Evolutionary conservation across 2,888 invertebrate genomes (phyloP).

Genomic region (Xanthorhoe spadicearia): DNA sequence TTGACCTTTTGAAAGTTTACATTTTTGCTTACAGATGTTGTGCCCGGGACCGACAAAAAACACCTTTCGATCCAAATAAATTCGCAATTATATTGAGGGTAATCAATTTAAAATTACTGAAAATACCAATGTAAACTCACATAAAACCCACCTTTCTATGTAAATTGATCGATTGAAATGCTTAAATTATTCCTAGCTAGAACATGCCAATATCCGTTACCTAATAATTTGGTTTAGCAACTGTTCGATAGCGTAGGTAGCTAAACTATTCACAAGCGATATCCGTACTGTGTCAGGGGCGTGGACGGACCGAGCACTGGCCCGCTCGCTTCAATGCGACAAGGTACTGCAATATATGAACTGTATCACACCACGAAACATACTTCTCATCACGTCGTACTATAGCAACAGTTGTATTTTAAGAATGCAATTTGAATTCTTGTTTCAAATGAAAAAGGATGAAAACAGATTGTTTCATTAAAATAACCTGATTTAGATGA

Average conservation of each 20-base stretch:
- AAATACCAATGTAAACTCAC: background rate
- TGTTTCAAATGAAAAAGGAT: background rate
- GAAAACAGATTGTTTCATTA: no score
- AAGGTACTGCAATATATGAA: slow-evolving; percentile 5
- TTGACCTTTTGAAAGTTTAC: no score
- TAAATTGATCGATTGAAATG: slow-evolving; percentile 1
- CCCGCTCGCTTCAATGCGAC: slow-evolving; percentile 7
- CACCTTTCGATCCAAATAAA: no score
- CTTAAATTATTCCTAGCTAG: slow-evolving; percentile 41
- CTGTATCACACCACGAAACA: background rate
- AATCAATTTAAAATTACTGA: no score
- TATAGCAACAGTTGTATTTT: background rate
- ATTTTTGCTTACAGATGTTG: no score
- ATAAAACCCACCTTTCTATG: background rate
- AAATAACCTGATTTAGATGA: no score
- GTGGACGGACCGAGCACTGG: slow-evolving; percentile 9
- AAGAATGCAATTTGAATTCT: background rate
- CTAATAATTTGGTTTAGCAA: slow-evolving; percentile 26
- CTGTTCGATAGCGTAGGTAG: slow-evolving; percentile 17
- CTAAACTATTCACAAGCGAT: slow-evolving; percentile 18
- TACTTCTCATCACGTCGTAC: background rate
- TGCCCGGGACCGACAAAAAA: no score
- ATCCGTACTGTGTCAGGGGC: slow-evolving; percentile 16
- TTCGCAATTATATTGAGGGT: no score
- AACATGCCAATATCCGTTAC: slow-evolving; percentile 42